Conservation (phyloP, 2,797 vertebrate genomes). For the Nannoperca obscura region DNA sequence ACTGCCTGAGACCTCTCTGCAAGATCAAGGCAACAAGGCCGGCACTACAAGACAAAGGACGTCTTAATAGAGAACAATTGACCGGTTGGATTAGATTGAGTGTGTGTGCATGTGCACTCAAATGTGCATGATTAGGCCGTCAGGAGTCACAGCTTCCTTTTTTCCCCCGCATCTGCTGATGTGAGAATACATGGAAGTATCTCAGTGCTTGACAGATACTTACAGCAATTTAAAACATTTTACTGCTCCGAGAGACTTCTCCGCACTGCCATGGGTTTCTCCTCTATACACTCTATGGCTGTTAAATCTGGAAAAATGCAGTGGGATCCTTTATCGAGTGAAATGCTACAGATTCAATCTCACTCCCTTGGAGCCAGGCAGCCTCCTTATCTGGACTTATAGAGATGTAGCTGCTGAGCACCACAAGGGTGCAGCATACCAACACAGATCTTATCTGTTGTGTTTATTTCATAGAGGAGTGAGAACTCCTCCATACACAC, state of each 20-base stretch:
- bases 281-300: slow-evolving; percentile 16
- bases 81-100: slow-evolving; percentile 36
- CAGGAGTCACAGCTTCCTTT: slow-evolving; percentile 29
- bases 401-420: slow-evolving; percentile 76
- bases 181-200: slow-evolving; percentile 32
- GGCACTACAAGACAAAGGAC: slow-evolving; percentile 59
- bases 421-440: slow-evolving; percentile 86
- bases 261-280: slow-evolving; percentile 25
- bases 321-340: slow-evolving; percentile 64
- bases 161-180: slow-evolving; percentile 27
- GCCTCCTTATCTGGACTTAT: slow-evolving; percentile 68
- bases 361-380: slow-evolving; percentile 60
- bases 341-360: slow-evolving; percentile 77
- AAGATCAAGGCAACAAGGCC: slow-evolving; percentile 58
- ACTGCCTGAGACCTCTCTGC: slow-evolving; percentile 48
- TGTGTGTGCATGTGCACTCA: slow-evolving; percentile 3
- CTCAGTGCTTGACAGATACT: slow-evolving; percentile 44
- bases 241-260: slow-evolving; percentile 35
- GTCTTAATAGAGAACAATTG: slow-evolving; percentile 72
- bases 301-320: slow-evolving; percentile 53
- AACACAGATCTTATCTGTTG: slow-evolving; percentile 81
- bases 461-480: slow-evolving; percentile 63
- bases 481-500: slow-evolving; percentile 13
- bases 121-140: slow-evolving; percentile 12
- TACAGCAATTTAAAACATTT: slow-evolving; percentile 59